phyloP scores from a whole-genome alignment of 2,888 invertebrate species.

The Lochmaea crataegi region DNA sequence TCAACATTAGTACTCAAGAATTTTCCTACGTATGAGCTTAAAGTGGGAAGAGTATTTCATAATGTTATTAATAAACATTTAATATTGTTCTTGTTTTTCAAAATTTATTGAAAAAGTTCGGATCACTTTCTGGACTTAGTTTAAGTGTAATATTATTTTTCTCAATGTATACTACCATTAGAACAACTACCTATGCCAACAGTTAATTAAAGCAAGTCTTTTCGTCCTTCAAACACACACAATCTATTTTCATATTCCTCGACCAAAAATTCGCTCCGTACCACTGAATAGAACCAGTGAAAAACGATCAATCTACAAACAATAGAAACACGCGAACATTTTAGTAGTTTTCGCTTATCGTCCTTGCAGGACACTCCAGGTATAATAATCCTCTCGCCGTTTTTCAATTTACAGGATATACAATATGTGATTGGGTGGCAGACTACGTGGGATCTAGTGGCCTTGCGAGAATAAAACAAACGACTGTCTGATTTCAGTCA shows the following conservation, averaged over 20 bases:
- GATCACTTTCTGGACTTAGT: neutral
- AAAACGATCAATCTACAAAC: conserved; percentile 17
- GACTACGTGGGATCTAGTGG: conserved; percentile 54
- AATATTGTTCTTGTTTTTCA: too few relatives aligned
- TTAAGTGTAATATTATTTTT: neutral
- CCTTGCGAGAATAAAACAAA: conserved; percentile 60
- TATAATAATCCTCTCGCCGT: conserved; percentile 37
- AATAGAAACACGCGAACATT: conserved; percentile 21
- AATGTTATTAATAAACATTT: too few relatives aligned
- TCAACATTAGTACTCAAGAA: too few relatives aligned
- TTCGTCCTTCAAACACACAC: conserved; percentile 29
- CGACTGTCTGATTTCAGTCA: conserved; percentile 59
- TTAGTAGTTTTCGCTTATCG: neutral
- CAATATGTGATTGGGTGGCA: conserved; percentile 18
- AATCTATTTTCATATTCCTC: conserved; percentile 34
- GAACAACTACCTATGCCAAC: conserved; percentile 12
- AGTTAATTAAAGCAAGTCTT: conserved; percentile 19
- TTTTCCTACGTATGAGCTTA: too few relatives aligned
- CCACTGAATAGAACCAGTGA: neutral
- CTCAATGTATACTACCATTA: neutral
- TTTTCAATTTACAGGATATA: conserved; percentile 18
- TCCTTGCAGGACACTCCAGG: conserved; percentile 29
- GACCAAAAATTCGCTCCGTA: conserved; percentile 9
- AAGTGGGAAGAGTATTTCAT: too few relatives aligned
- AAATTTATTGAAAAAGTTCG: too few relatives aligned